These are phyloP conservation scores for Aphaenogaster ashmeadi DNA, from an alignment of 1,140 invertebrate species.

Conservation along the genomic window DNA sequence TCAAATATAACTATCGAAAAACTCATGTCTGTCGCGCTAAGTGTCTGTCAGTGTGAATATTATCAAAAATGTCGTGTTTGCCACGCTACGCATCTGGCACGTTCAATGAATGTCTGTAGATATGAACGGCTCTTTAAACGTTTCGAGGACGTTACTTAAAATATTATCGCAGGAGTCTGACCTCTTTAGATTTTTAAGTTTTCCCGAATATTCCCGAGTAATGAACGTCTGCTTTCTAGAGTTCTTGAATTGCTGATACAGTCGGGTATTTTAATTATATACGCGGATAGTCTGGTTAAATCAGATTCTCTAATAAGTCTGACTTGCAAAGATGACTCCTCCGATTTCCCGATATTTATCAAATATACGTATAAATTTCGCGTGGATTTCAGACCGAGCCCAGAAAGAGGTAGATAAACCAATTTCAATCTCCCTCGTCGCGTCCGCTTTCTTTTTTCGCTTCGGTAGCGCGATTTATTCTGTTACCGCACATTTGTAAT, in stretches of 20 bases:
- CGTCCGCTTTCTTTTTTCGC: constrained; percentile 23
- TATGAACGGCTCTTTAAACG: too few species aligned
- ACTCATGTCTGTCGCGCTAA: too few species aligned
- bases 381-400: neutral
- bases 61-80: too few species aligned
- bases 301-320: neutral
- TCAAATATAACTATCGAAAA: too few species aligned
- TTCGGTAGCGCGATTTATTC: constrained; percentile 6
- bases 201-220: neutral
- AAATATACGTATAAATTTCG: constrained; percentile 22
- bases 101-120: too few species aligned
- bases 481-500: constrained; percentile 41
- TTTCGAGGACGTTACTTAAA: neutral
- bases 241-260: neutral
- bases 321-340: neutral
- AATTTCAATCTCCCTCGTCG: neutral
- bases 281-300: neutral
- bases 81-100: too few species aligned
- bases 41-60: too few species aligned
- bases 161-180: neutral
- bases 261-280: neutral
- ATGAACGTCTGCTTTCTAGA: neutral
- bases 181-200: neutral
- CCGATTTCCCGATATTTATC: constrained; percentile 8
- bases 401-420: constrained; percentile 9